A percentile compares a stretch with the other conserved stretches of the same genome.
These are phyloP conservation scores for Drosophila nigricruria DNA, from an alignment of 2,888 invertebrate species.

Conservation along the genomic window DNA sequence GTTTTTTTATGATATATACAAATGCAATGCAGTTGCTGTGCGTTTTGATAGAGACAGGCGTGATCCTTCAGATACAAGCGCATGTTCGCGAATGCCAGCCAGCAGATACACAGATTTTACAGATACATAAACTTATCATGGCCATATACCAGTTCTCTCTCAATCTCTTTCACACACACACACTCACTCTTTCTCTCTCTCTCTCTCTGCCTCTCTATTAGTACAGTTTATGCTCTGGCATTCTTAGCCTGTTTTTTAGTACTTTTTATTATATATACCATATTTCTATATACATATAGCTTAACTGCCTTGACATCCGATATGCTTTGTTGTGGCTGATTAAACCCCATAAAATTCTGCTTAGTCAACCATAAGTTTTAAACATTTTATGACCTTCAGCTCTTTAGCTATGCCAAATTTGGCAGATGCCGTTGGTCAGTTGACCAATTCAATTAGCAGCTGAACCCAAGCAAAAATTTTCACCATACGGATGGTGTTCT, in stretches of 20 bases:
- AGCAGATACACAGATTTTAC: conserved; percentile 38
- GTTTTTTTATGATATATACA: conserved; percentile 33
- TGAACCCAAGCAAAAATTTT: background rate
- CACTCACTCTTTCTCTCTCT: background rate
- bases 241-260: background rate
- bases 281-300: background rate
- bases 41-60: conserved; percentile 26
- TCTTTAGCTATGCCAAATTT: conserved; percentile 4
- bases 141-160: conserved; percentile 12
- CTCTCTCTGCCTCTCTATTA: background rate
- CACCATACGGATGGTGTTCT: background rate
- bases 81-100: conserved; percentile 69
- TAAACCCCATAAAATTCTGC: conserved; percentile 30
- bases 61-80: conserved; percentile 76
- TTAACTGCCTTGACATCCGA: conserved; percentile 15
- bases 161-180: background rate
- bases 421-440: conserved; percentile 16
- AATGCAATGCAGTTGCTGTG: conserved; percentile 42
- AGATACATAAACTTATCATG: conserved; percentile 21
- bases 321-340: conserved; percentile 26
- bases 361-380: conserved; percentile 28
- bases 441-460: conserved; percentile 15
- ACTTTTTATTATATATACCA: conserved; percentile 8
- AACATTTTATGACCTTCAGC: conserved; percentile 27
- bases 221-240: conserved; percentile 9